Evolutionary conservation across 2,888 invertebrate genomes (phyloP), one percentile per base, ranked within the genome.

Genomic region (Eristalinus aeneus): DNA sequence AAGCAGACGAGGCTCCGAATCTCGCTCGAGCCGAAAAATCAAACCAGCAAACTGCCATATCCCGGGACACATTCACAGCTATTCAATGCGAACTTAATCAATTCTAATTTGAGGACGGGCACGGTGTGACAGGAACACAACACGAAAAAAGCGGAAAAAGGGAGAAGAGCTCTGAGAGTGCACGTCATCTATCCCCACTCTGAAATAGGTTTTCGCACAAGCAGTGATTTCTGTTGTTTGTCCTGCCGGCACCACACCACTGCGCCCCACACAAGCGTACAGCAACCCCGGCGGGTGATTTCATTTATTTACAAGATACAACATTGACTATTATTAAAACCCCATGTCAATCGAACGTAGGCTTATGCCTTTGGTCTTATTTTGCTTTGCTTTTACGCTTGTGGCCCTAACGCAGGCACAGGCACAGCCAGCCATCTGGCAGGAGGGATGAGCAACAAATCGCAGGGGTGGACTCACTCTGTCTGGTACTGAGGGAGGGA

Each of bases 301-400:
- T 81, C 72, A 80, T 85, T 80, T 81, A 80, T 80, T 85, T 76
- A 85, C 85, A 80, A 85, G 76, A 81, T 77, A 86, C 77, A 81
- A 77, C 81, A 77, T 82, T 77, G 77, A 77, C 81, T 86, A 77
- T 81, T 86, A 81, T 86, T 81, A 81, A 81, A 86, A 81, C 75
- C 81, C 73, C 81, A 69, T 77, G 77, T 77, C 77, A 77, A 71
- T 77, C 71, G 61, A 71, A 69, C 73, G 34, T 69, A 86, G 81
- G 64, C 77, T 81, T 73, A 39, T 74, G 34, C 65, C 12, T 56
- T 56, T 46, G 46, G 46, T 46, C 46, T 46, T 46, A 46, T 16
- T 46, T 46, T 46, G 46, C 16, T 46, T 46, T 46, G 46, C 46
- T 16, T 46, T 46, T 46, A 46, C 46, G 46, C 46, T 46, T 46